Conservation (phyloP, 2,888 invertebrate species). For the Dynastes maya region DNA sequence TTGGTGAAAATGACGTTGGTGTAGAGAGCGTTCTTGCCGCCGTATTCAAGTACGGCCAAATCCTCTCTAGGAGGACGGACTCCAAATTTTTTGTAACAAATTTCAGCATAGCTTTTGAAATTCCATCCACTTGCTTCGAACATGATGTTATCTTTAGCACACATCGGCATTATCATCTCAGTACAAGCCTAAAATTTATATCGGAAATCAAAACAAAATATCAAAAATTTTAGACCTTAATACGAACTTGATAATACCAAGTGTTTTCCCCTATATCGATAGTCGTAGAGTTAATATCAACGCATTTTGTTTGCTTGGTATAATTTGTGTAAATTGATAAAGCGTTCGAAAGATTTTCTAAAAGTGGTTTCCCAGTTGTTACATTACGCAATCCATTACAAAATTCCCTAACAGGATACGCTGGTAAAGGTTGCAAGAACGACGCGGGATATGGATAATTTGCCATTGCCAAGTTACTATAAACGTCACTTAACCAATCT, state of each 20-base stretch:
- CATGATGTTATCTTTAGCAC: slow-evolving; percentile 81
- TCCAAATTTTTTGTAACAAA: slow-evolving; percentile 81
- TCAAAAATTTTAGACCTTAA: not conserved
- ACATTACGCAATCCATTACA: slow-evolving; percentile 73
- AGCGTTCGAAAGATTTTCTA: slow-evolving; percentile 79
- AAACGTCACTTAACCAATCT: slow-evolving; percentile 82
- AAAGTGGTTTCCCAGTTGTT: slow-evolving; percentile 71
- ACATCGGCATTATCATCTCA: slow-evolving; percentile 98
- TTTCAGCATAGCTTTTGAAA: slow-evolving; percentile 76
- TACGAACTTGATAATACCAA: slow-evolving; percentile 87
- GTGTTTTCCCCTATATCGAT: slow-evolving; percentile 77
- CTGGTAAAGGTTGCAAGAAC: slow-evolving; percentile 89
- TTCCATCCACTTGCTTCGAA: slow-evolving; percentile 87
- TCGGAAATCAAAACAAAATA: slow-evolving; percentile 9
- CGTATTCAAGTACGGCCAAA: slow-evolving; percentile 84
- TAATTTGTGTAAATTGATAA: slow-evolving; percentile 87
- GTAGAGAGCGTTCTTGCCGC: slow-evolving; percentile 78
- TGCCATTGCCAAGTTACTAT: slow-evolving; percentile 90
- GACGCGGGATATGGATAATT: slow-evolving; percentile 93
- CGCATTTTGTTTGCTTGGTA: slow-evolving; percentile 81
- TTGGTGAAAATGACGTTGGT: slow-evolving; percentile 88
- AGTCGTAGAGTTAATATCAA: slow-evolving; percentile 75
- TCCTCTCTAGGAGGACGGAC: slow-evolving; percentile 75
- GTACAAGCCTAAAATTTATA: slow-evolving; percentile 82
- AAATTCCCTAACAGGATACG: slow-evolving; percentile 83